Percentiles rank a stretch among this genome's conserved stretches.
Evolutionary conservation across 2,797 vertebrate species (phyloP).

Genomic region (Falco columbarius): DNA sequence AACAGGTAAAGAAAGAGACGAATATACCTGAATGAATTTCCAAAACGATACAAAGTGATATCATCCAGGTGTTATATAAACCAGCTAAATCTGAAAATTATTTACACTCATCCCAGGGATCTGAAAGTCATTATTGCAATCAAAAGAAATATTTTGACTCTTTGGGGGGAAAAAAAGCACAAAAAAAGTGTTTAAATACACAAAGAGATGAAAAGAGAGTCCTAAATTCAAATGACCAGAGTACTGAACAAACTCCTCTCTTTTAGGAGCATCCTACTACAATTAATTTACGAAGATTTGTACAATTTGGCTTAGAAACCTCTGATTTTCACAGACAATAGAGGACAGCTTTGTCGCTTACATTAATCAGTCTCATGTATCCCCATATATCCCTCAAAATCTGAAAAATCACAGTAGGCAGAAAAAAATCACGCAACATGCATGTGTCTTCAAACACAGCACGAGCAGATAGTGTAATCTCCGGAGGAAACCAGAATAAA

Average conservation of each 20-base stretch:
- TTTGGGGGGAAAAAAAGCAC: not conserved
- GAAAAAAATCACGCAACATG: fast-evolving
- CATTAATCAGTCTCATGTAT: not conserved
- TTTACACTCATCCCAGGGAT: not conserved
- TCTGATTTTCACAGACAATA: not conserved
- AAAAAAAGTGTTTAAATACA: not conserved
- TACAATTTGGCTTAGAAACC: not conserved
- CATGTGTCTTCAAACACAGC: not conserved
- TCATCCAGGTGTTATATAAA: not conserved
- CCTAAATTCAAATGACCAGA: not conserved
- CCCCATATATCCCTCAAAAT: not conserved
- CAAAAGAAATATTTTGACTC: not conserved
- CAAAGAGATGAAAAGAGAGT: not conserved
- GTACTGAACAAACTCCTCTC: not conserved
- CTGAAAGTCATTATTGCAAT: not conserved
- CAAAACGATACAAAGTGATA: not conserved
- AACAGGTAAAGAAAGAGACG: not conserved
- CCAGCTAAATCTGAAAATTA: not conserved
- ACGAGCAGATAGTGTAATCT: fast-evolving
- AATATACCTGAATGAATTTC: not conserved
- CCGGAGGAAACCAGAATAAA: not conserved
- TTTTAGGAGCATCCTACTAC: not conserved
- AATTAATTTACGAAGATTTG: not conserved
- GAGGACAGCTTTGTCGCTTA: not conserved
- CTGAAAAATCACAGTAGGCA: not conserved